These are phyloP conservation scores for Ridgeia piscesae DNA, from an alignment of 1,140 invertebrate species.

Conservation along the genomic window DNA sequence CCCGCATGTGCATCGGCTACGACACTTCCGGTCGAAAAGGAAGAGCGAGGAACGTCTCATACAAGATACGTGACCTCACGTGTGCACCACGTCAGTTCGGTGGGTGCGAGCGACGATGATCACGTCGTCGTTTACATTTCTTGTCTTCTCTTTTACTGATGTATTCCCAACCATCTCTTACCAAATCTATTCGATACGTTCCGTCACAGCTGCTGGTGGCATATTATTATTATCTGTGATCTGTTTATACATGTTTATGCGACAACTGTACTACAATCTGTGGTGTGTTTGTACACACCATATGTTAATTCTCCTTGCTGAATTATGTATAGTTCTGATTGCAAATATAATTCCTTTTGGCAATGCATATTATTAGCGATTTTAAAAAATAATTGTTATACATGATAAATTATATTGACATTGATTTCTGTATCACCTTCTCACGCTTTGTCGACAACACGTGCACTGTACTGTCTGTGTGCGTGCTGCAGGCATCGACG, in stretches of 20 bases:
- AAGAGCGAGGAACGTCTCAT: neutral
- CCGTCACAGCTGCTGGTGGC: neutral
- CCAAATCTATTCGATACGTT: neutral
- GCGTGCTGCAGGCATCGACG: neutral
- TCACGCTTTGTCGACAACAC: no score
- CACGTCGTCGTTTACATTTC: neutral
- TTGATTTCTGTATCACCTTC: no score
- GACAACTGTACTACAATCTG: no score
- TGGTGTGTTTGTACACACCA: no score
- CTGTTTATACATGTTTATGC: no score
- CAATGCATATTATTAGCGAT: no score
- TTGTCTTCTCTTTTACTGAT: neutral
- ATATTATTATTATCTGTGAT: neutral
- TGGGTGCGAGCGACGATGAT: neutral
- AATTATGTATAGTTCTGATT: no score
- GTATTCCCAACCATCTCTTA: neutral
- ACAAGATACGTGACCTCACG: neutral
- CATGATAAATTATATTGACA: no score
- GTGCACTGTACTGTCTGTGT: neutral
- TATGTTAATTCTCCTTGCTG: no score
- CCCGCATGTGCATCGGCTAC: slow-evolving; percentile 4
- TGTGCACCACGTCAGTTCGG: slow-evolving; percentile 2
- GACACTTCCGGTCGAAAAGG: neutral
- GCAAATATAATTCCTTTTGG: no score
- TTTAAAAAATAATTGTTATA: no score